Conservation (phyloP, 2,797 vertebrate genomes). For the Gadopsis marmoratus region DNA sequence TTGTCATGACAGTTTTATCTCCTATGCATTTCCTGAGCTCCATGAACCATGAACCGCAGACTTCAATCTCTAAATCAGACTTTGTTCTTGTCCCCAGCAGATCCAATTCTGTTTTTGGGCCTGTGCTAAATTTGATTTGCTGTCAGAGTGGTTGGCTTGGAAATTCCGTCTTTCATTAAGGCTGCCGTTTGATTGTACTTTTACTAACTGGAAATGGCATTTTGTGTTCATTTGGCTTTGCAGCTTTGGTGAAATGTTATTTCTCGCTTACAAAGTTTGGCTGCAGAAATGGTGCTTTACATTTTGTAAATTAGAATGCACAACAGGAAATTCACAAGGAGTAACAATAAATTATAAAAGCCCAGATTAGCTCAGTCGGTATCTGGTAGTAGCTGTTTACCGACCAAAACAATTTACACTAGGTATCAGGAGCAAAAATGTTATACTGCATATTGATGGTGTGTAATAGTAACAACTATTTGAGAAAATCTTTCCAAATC, state of each 20-base stretch:
- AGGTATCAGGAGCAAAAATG: conserved; percentile 22
- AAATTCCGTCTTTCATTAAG: conserved; percentile 21
- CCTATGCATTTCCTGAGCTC: not conserved
- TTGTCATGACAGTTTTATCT: not conserved
- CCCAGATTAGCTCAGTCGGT: conserved; percentile 40
- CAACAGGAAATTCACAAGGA: conserved; percentile 34
- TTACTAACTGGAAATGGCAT: conserved; percentile 37
- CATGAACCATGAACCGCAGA: not conserved
- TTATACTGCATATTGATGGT: not conserved
- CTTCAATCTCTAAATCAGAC: conserved; percentile 23
- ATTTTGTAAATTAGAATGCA: conserved; percentile 44
- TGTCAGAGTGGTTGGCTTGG: not conserved
- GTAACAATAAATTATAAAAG: conserved; percentile 45
- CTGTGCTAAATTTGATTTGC: conserved; percentile 21
- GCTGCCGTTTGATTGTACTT: conserved; percentile 12
- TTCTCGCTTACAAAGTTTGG: conserved; percentile 35
- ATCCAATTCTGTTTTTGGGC: conserved; percentile 2
- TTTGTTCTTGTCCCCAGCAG: conserved; percentile 2
- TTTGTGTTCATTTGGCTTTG: conserved; percentile 21
- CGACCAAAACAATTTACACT: conserved; percentile 33
- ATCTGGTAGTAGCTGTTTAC: conserved; percentile 48
- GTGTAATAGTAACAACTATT: not conserved
- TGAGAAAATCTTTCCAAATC: not conserved
- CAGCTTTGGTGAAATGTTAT: conserved; percentile 47
- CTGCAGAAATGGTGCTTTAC: conserved; percentile 17